Conservation (phyloP, 2,797 vertebrate genomes). For the Hippoglossus hippoglossus region DNA sequence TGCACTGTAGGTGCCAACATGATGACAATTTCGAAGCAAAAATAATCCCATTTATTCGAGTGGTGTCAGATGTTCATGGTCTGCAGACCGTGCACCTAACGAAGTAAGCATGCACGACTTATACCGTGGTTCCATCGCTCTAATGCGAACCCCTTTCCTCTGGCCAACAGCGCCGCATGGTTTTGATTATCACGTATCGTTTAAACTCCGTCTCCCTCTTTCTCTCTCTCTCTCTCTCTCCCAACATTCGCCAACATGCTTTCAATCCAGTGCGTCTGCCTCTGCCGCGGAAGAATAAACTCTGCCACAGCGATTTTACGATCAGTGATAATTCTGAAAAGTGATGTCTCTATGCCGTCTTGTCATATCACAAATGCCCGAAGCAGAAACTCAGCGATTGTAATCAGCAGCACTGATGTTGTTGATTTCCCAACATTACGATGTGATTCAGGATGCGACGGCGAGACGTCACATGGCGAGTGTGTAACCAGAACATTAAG, state of each 20-base stretch:
- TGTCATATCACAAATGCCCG: slow-evolving; percentile 34
- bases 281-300: slow-evolving; percentile 48
- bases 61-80: slow-evolving; percentile 68
- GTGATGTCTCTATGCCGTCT: slow-evolving; percentile 61
- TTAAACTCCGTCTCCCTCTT: slow-evolving; percentile 53
- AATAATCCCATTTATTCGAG: slow-evolving; percentile 69
- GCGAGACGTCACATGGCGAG: slow-evolving; percentile 23
- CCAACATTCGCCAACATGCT: slow-evolving; percentile 59
- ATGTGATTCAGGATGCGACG: slow-evolving; percentile 22
- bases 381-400: slow-evolving; percentile 15
- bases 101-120: slow-evolving; percentile 46
- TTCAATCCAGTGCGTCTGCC: slow-evolving; percentile 59
- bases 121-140: slow-evolving; percentile 41
- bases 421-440: slow-evolving; percentile 37
- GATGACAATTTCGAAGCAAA: slow-evolving; percentile 56
- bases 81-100: slow-evolving; percentile 48
- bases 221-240: slow-evolving; percentile 55
- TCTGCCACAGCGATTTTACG: slow-evolving; percentile 54
- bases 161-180: slow-evolving; percentile 62
- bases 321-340: slow-evolving; percentile 67
- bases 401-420: slow-evolving; percentile 17
- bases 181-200: slow-evolving; percentile 75
- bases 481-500: slow-evolving; percentile 16
- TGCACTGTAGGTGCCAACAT: slow-evolving; percentile 34
- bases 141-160: slow-evolving; percentile 41